Evolutionary conservation across 2,797 vertebrate genomes (phyloP).

Genomic region (Periophthalmus magnuspinnatus): DNA sequence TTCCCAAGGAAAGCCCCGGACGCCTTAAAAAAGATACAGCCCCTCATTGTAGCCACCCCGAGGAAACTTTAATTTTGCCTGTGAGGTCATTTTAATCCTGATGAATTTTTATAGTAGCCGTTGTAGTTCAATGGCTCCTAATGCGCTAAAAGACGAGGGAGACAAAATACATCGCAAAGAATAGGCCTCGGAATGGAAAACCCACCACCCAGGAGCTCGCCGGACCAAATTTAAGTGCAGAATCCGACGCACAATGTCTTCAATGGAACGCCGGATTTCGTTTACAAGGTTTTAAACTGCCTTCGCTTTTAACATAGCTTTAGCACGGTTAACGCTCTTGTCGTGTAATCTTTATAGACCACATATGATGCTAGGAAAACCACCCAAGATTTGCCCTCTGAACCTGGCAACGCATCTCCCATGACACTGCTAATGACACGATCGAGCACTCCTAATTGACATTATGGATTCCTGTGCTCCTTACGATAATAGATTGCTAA

Average conservation of each 20-base stretch:
- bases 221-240: constrained; percentile 73
- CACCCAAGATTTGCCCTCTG: constrained; percentile 50
- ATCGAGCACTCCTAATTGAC: constrained; percentile 40
- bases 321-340: constrained; percentile 66
- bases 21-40: constrained; percentile 83
- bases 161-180: constrained; percentile 64
- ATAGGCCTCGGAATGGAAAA: constrained; percentile 62
- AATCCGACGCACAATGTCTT: constrained; percentile 70
- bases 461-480: constrained; percentile 31
- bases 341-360: constrained; percentile 63
- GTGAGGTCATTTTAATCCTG: constrained; percentile 88
- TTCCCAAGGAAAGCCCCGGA: constrained; percentile 81
- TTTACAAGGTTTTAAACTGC: constrained; percentile 75
- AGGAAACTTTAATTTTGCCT: constrained; percentile 84
- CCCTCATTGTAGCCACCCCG: constrained; percentile 78
- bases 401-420: constrained; percentile 24
- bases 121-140: constrained; percentile 81
- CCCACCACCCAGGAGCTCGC: constrained; percentile 74
- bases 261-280: constrained; percentile 77
- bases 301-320: constrained; percentile 64
- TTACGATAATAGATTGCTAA: constrained; percentile 22
- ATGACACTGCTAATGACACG: constrained; percentile 54
- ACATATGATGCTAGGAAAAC: constrained; percentile 40
- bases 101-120: constrained; percentile 84
- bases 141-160: constrained; percentile 71